phyloP scores from a whole-genome alignment of 1,140 invertebrate species.

The Hyles euphorbiae region DNA sequence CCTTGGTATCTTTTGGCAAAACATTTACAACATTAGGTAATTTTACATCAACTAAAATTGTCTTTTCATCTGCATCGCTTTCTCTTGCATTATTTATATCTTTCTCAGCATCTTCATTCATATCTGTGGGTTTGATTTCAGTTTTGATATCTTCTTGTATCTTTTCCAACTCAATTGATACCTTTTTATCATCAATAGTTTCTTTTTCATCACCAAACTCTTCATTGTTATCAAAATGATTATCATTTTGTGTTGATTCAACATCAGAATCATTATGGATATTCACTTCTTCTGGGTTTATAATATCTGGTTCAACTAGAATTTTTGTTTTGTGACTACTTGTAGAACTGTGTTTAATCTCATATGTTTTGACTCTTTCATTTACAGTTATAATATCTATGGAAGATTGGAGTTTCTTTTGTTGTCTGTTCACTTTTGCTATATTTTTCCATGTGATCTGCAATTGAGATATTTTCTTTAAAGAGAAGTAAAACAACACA shows the following conservation, averaged over 20 bases:
- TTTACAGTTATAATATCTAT: background rate
- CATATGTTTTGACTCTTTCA: background rate
- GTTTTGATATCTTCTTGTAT: background rate
- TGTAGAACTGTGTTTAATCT: background rate
- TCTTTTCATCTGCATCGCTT: background rate
- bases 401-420: background rate
- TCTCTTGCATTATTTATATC: background rate
- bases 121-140: conserved; percentile 1
- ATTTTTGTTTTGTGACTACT: background rate
- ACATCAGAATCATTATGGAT: background rate
- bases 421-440: background rate
- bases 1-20: background rate
- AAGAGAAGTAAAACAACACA: too few species aligned
- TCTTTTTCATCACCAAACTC: conserved; percentile 3
- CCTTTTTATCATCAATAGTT: conserved; percentile 3
- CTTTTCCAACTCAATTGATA: background rate
- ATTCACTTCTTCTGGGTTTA: background rate
- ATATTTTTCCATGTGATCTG: background rate
- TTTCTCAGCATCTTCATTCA: too few species aligned
- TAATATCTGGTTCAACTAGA: background rate
- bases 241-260: too few species aligned
- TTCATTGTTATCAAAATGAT: background rate
- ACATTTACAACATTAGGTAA: background rate
- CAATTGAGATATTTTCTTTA: too few species aligned
- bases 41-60: background rate